Base-by-base conservation (phyloP, 2,797 vertebrate species). In the Melopsittacus undulatus region DNA sequence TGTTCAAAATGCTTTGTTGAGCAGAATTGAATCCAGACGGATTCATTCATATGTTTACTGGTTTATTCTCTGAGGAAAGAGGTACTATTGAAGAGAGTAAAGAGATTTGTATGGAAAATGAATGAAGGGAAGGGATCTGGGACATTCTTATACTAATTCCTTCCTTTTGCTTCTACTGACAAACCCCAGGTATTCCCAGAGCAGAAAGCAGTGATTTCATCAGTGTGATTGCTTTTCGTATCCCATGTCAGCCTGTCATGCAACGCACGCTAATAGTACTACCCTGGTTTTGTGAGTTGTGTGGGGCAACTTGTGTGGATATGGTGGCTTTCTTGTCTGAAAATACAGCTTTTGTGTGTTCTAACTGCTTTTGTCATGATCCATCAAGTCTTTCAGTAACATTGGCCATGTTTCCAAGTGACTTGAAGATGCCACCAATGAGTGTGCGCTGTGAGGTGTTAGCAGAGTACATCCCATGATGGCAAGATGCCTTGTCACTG, bases 161-260 rank as follows among this genome's bases (percentile, higher is more conserved):
- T 54, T 95, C 49, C 54, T 83, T 94, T 79, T 76, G 59, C 74
- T 95, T 82, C 77, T 91, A 1, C 69, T 74, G 69, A n/a, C 27
- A 74, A 32, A 34, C 56, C 8, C 0, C 3, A 56, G 54, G 17
- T 51, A 0, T 48, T 79, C 27, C 18, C 49, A n/a, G 40, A 83
- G 82, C 70, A 42, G 51, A 69, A 83, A 34, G 78, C 42, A 68
- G 59, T 0, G 0, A 15, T 21, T 49, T 46, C 2, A 0, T 13
- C 59, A 1, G 2, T 19, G 66, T 27, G 61, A 63, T 56, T 20
- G 2, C 66, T 9, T 75, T 45, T 62, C 56, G 36, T 56, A 20
- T 48, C 54, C 59, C 3, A 1, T 4, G 64, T 52, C 69, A 51
- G 52, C 7, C 32, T 38, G 1, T 15, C 0, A 0, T 64, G 57